Base-by-base conservation (phyloP, 2,113 vertebrate species). In the Polypterus bichir region DNA sequence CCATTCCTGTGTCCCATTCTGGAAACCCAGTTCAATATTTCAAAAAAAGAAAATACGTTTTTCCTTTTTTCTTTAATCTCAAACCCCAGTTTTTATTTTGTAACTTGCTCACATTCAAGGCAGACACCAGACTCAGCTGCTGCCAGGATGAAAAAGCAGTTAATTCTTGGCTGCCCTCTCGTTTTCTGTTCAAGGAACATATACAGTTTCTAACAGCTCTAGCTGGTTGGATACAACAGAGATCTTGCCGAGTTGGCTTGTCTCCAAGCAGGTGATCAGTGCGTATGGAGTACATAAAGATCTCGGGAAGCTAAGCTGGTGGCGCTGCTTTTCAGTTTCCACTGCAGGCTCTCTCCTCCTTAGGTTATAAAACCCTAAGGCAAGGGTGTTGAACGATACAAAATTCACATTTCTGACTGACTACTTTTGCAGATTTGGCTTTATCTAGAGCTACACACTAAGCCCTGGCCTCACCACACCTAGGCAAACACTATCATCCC, bases 161-260 rank as follows among this genome's bases (percentile, higher is more conserved):
- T 86, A 75, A 79, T 82, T 80, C 81, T 84, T 85, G 83, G 83
- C 80, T 76, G 74, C 73, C 68, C 76, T 84, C 79, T 79, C 78
- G 81, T 72, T 72, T 71, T 77, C 27, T 76, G 80, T 81, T 83
- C 78, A 81, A 84, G 78, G 76, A 75, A 82, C 74, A 80, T 88
- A 79, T 85, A 78, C 65, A 67, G 76, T 86, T 84, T 82, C 84
- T 70, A 79, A 81, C 79, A 82, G 77, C 80, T 82, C 76, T 70
- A 81, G 77, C 76, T 83, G 77, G 78, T 72, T 82, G 74, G 74
- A 74, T 77, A 78, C 80, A 83, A 81, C 72, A 64, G 69, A 77
- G 77, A 82, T 72, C 79, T 77, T 67, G 76, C 76, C 73, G 69
- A 70, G 60, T 61, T 68, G 80, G 70, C 75, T 72, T 57, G 68